Percentiles rank a stretch among this genome's conserved stretches.
Conservation (phyloP, 2,113 vertebrate species). For the Rhinoptilus africanus region DNA sequence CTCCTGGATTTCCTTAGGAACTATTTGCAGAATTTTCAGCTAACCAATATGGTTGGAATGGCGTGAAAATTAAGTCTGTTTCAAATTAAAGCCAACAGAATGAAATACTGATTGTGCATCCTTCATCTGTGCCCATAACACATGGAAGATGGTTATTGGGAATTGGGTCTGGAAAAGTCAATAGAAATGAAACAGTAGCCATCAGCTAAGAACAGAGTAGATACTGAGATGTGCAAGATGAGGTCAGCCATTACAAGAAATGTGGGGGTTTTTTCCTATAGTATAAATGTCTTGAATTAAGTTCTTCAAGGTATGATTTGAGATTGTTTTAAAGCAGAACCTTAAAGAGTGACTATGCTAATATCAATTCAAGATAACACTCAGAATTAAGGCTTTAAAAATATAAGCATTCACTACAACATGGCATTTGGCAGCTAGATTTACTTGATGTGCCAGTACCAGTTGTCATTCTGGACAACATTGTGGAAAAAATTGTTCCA, state of each 20-base stretch:
- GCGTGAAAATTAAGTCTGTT: not conserved
- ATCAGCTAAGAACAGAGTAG: not conserved
- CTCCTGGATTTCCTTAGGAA: not conserved
- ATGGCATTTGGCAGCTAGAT: not conserved
- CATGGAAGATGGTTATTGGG: not conserved
- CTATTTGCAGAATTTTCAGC: not conserved
- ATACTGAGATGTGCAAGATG: not conserved
- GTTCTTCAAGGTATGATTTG: not conserved
- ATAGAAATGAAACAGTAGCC: not conserved
- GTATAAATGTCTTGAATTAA: not conserved
- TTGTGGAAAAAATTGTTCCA: not conserved
- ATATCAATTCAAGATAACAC: not conserved
- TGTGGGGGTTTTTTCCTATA: rapidly evolving
- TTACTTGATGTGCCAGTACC: not conserved
- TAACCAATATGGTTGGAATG: not conserved
- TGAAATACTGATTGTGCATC: not conserved
- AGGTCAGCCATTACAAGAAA: not conserved
- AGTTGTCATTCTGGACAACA: not conserved
- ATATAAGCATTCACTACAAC: not conserved
- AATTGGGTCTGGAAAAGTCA: not conserved
- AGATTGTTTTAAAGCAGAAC: not conserved
- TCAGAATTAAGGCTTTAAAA: not conserved
- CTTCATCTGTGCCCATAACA: not conserved
- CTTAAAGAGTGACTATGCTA: not conserved
- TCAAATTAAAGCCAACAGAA: not conserved